phyloP scores from a whole-genome alignment of 2,797 vertebrate genomes.

The Pangasius krempfi region DNA sequence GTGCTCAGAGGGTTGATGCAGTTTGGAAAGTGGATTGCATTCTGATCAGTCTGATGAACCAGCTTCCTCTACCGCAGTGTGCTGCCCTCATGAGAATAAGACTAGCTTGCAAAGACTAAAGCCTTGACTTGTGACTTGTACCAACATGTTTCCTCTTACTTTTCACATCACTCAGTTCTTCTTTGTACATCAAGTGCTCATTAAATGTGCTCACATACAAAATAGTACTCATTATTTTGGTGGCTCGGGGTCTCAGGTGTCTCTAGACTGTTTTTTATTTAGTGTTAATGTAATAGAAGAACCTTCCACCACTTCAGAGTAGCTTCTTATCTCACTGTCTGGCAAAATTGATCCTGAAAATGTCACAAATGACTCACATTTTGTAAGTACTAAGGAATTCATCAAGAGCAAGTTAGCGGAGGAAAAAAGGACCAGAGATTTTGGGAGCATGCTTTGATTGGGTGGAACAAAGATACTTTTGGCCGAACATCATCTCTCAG shows the following conservation, averaged over 20 bases:
- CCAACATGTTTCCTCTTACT: background rate
- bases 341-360: background rate
- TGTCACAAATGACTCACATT: background rate
- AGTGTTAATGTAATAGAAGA: background rate
- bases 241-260: background rate
- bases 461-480: background rate
- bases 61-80: background rate
- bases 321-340: background rate
- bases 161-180: background rate
- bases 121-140: background rate
- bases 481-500: background rate
- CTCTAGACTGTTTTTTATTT: background rate
- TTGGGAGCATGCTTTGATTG: background rate
- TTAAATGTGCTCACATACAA: background rate
- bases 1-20: conserved; percentile 10
- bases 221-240: background rate
- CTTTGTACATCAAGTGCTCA: background rate
- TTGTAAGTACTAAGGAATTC: background rate
- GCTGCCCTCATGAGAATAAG: background rate
- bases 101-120: background rate
- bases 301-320: background rate
- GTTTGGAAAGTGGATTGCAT: conserved; percentile 2
- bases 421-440: background rate
- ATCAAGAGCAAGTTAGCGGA: background rate
- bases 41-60: background rate